These are phyloP conservation scores for Arizona elegans DNA, from an alignment of 2,113 vertebrate species.

Conservation along the genomic window DNA sequence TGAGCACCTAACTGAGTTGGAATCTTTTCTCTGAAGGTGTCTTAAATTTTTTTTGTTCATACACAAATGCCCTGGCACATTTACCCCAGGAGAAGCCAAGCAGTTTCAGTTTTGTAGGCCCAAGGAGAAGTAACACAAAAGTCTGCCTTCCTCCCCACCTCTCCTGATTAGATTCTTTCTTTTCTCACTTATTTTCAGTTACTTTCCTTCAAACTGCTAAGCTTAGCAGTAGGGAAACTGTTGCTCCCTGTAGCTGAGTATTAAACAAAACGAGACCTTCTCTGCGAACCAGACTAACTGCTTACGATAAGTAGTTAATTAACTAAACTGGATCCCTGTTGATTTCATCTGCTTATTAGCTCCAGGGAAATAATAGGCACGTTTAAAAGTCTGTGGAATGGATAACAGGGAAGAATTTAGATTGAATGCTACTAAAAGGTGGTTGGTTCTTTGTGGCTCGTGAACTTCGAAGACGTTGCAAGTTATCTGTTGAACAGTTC, in stretches of 20 bases:
- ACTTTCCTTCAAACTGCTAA: neutral
- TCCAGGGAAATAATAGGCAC: neutral
- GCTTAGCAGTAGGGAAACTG: neutral
- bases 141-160: neutral
- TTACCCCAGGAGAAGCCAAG: conserved; percentile 28
- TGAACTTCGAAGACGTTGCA: neutral
- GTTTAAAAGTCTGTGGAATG: neutral
- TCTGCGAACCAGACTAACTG: neutral
- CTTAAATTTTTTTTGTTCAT: conserved; percentile 44
- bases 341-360: neutral
- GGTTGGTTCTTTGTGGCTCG: neutral
- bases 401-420: neutral
- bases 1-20: conserved; percentile 42
- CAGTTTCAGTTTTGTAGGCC: neutral
- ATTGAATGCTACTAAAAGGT: neutral
- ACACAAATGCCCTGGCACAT: conserved; percentile 31
- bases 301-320: neutral
- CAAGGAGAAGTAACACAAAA: conserved; percentile 9
- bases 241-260: neutral
- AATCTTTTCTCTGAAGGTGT: conserved; percentile 30
- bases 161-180: neutral
- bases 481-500: neutral
- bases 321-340: neutral
- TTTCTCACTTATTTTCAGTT: neutral
- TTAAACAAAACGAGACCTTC: neutral